Base-by-base conservation (phyloP, 2,888 invertebrate genomes). In the Eristalinus aeneus region DNA sequence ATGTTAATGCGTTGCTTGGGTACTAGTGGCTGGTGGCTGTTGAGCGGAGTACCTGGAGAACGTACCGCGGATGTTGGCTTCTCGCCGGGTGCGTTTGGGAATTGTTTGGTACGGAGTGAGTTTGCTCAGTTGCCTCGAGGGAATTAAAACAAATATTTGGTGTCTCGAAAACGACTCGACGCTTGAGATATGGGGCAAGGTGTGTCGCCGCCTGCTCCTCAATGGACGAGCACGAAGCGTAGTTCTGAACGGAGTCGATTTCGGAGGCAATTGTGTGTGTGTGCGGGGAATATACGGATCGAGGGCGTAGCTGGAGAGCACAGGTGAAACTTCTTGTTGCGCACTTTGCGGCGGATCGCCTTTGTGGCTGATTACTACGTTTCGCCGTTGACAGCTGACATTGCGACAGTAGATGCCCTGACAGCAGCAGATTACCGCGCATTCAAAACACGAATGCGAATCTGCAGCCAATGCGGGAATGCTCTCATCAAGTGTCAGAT, bases 1-100 rank as follows among this genome's bases (percentile, higher is more conserved):
- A 86, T 82, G 77, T 78, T 81, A 86, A 82, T 86, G 82, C 77
- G 72, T 27, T 27, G 27, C 69, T 78, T 8, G 60, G 39, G 27
- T 82, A 54, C 54, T 81, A 53, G 65, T 75, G 54, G 20, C n/a
- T n/a, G n/a, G n/a, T n/a, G n/a, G n/a, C n/a, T n/a, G n/a, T n/a
- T 27, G 27, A 3, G 27, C 27, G 27, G 27, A n/a, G n/a, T n/a
- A 58, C 56, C 16, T 16, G 22, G 27, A 53, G 11, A 75, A 69
- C 69, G 67, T 58, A 68, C 36, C 58, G 80, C 72, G 85, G 75
- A 80, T 85, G 75, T 80, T 78, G 46, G 60, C 22, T 56, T 67
- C 34, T 67, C 34, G 1, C 8, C 12, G 39, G 39, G n/a, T 39
- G 39, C n/a, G n/a, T 39, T 39, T 46, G 46, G n/a, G 16, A 46